Conservation (phyloP, 2,113 vertebrate species). For the Atherinomorus stipes region DNA sequence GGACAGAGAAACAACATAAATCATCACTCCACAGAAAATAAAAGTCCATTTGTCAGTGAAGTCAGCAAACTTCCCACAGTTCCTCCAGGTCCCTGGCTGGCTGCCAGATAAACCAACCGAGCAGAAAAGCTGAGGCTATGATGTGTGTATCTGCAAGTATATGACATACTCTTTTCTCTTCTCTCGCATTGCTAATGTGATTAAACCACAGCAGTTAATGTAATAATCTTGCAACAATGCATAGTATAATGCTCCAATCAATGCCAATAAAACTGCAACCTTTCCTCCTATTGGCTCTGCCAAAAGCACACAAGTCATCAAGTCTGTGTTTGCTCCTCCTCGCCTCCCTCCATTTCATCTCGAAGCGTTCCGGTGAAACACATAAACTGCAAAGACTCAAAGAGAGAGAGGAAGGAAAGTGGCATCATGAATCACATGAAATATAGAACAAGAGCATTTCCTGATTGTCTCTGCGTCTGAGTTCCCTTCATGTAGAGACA, state of each 20-base stretch:
- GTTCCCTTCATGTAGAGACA: slow-evolving; percentile 11
- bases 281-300: slow-evolving; percentile 51
- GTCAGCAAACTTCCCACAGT: slow-evolving; percentile 73
- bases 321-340: slow-evolving; percentile 52
- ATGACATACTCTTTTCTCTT: slow-evolving; percentile 73
- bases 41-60: slow-evolving; percentile 74
- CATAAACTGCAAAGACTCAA: slow-evolving; percentile 13
- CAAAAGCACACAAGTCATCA: slow-evolving; percentile 68
- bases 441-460: slow-evolving; percentile 21
- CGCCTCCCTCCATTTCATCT: slow-evolving; percentile 19
- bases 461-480: slow-evolving; percentile 20
- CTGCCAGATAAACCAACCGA: slow-evolving; percentile 61
- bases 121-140: slow-evolving; percentile 51
- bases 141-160: slow-evolving; percentile 69
- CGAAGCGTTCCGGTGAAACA: not conserved
- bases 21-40: slow-evolving; percentile 67
- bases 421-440: slow-evolving; percentile 1
- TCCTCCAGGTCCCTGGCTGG: slow-evolving; percentile 52
- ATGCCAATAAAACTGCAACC: slow-evolving; percentile 73
- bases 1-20: slow-evolving; percentile 75
- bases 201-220: slow-evolving; percentile 78
- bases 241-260: slow-evolving; percentile 77
- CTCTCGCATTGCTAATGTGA: slow-evolving; percentile 75
- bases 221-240: slow-evolving; percentile 79
- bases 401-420: not conserved